phyloP scores from a whole-genome alignment of 2,888 invertebrate genomes.

The Coenonympha glycerion region DNA sequence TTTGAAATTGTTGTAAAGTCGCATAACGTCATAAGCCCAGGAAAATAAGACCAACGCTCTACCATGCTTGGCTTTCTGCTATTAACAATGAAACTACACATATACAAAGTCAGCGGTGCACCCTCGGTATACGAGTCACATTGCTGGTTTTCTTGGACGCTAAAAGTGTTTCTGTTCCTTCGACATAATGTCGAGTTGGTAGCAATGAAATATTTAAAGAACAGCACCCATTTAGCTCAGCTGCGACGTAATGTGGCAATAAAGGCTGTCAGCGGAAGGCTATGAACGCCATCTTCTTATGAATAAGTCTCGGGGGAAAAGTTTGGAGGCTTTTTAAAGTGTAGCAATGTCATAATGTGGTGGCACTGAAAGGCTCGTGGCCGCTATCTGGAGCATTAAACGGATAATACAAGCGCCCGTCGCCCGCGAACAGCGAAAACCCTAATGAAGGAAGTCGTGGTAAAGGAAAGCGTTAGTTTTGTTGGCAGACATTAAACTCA shows the following conservation, averaged over 20 bases:
- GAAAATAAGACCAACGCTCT: too few relatives aligned
- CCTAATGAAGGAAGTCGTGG: constrained; percentile 43
- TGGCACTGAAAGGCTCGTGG: constrained; percentile 39
- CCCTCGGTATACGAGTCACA: too few relatives aligned
- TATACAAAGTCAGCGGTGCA: too few relatives aligned
- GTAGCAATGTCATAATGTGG: constrained; percentile 29
- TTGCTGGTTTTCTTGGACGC: too few relatives aligned
- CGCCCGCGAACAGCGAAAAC: constrained; percentile 24
- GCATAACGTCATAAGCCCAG: too few relatives aligned
- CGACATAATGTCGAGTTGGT: not conserved
- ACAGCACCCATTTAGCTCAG: not conserved
- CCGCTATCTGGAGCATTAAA: constrained; percentile 43
- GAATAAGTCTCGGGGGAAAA: not conserved
- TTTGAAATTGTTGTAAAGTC: too few relatives aligned
- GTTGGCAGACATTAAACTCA: not conserved
- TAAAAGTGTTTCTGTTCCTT: too few relatives aligned
- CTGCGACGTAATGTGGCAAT: constrained; percentile 5
- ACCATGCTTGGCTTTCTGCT: too few relatives aligned
- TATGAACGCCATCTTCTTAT: not conserved
- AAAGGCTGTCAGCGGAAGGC: constrained; percentile 3
- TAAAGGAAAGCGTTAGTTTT: constrained; percentile 9
- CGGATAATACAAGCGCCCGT: constrained; percentile 38
- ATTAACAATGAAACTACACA: too few relatives aligned
- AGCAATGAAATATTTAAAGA: constrained; percentile 1
- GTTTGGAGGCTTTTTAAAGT: constrained; percentile 12